phyloP scores from a whole-genome alignment of 2,888 invertebrate species.

The Megastigmus dorsalis region DNA sequence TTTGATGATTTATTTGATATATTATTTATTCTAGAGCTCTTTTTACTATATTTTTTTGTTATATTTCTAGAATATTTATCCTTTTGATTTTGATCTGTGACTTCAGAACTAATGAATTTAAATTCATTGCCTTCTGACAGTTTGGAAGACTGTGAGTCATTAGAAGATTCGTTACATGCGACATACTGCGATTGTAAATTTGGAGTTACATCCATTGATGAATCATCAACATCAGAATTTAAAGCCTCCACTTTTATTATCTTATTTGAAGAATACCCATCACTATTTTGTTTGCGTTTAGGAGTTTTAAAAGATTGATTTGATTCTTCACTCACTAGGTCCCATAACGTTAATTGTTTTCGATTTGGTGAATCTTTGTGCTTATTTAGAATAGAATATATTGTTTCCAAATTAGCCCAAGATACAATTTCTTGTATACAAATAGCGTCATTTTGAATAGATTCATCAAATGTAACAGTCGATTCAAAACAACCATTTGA shows the following conservation, averaged over 20 bases:
- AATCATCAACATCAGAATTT: constrained; percentile 13
- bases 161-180: constrained; percentile 25
- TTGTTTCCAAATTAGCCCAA: constrained; percentile 31
- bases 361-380: constrained; percentile 49
- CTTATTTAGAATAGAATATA: constrained; percentile 49
- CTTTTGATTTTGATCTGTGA: constrained; percentile 26
- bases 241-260: constrained; percentile 1
- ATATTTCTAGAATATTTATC: not conserved
- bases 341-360: constrained; percentile 60
- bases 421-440: constrained; percentile 55
- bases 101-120: not conserved
- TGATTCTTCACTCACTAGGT: constrained; percentile 54
- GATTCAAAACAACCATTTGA: not conserved
- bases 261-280: constrained; percentile 6
- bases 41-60: not conserved
- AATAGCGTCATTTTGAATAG: not conserved
- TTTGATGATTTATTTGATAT: not conserved
- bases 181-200: no score
- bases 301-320: not conserved
- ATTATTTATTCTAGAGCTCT: not conserved
- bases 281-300: constrained; percentile 26
- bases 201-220: not conserved
- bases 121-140: constrained; percentile 9
- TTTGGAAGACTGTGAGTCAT: constrained; percentile 35
- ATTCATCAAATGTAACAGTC: not conserved